Evolutionary conservation across 2,888 invertebrate genomes (phyloP).

Genomic region (Timema podura): DNA sequence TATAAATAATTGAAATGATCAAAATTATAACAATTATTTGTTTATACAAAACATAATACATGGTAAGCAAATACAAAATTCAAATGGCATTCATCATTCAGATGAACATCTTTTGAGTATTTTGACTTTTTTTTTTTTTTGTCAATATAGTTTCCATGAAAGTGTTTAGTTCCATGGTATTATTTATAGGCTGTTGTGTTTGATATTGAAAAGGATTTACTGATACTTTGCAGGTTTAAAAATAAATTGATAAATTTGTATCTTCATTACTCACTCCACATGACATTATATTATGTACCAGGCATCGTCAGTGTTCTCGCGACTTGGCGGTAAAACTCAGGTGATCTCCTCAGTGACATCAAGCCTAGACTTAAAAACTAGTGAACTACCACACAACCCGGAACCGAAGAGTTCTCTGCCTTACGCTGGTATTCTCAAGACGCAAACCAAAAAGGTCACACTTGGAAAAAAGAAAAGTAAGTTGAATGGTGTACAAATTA

Average conservation of each 20-base stretch:
- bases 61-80: constrained; percentile 1
- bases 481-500: no score
- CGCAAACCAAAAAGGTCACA: constrained; percentile 33
- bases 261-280: background rate
- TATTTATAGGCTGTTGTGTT: no score
- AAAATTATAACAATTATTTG: background rate
- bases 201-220: background rate
- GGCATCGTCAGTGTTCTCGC: constrained; percentile 40
- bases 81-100: background rate
- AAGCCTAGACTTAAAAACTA: constrained; percentile 32
- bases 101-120: background rate
- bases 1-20: background rate
- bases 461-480: no score
- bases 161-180: no score
- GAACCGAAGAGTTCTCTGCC: constrained; percentile 7
- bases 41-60: background rate
- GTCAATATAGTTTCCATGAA: no score
- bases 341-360: constrained; percentile 23
- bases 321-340: constrained; percentile 42
- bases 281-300: constrained; percentile 13
- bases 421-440: constrained; percentile 39
- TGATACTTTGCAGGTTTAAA: background rate
- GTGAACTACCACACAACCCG: background rate
- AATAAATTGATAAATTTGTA: background rate
- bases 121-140: background rate